Conservation (phyloP, 2,888 invertebrate species). For the Diachrysia chrysitis region DNA sequence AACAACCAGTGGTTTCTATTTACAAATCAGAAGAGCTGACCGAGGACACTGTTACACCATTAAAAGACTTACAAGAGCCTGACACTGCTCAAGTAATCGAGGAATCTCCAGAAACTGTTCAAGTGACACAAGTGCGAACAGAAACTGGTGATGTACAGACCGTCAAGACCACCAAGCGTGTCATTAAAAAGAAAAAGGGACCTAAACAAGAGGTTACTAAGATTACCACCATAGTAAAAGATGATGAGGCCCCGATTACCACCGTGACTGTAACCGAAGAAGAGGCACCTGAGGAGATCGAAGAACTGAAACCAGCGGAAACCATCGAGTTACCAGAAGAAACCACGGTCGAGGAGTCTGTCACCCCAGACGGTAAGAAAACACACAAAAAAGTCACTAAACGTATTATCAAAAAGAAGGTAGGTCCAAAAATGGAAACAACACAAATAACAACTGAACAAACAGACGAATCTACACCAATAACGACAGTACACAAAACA, state of each 20-base stretch:
- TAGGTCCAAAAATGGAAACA: constrained; percentile 56
- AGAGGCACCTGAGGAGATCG: constrained; percentile 31
- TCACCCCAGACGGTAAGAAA: constrained; percentile 63
- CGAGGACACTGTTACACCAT: constrained; percentile 45
- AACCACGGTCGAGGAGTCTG: constrained; percentile 62
- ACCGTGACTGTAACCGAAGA: constrained; percentile 12
- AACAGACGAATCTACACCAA: constrained; percentile 63
- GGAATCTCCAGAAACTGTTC: constrained; percentile 36
- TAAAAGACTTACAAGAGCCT: constrained; percentile 21
- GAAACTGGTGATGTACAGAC: constrained; percentile 39
- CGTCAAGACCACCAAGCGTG: constrained; percentile 63
- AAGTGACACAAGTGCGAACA: constrained; percentile 10
- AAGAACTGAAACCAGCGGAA: constrained; percentile 70
- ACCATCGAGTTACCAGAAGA: constrained; percentile 72
- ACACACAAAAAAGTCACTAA: constrained; percentile 65
- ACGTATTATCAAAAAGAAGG: constrained; percentile 60
- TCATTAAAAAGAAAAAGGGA: constrained; percentile 75
- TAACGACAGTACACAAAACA: constrained; percentile 42
- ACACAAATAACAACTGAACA: constrained; percentile 64
- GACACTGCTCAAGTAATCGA: constrained; percentile 36
- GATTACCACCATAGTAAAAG: constrained; percentile 65
- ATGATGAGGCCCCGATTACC: constrained; percentile 8
- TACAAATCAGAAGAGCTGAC: constrained; percentile 36
- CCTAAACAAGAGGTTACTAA: constrained; percentile 59
- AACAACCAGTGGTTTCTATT: constrained; percentile 27